phyloP scores from a whole-genome alignment of 2,113 vertebrate species.

The Lepus timidus region DNA sequence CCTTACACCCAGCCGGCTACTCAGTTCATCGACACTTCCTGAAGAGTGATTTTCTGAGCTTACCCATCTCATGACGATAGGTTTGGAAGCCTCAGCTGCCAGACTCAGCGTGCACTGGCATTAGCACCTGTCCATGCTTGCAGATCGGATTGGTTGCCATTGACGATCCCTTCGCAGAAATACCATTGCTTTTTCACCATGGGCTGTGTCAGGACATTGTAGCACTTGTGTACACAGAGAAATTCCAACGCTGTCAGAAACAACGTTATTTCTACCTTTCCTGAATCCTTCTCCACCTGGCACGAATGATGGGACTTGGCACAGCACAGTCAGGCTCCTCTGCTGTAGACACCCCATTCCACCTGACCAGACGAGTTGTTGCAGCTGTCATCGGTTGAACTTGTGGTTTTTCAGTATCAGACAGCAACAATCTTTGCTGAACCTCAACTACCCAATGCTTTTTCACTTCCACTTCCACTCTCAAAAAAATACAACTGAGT shows the following conservation, averaged over 20 bases:
- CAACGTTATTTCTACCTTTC: slow-evolving; percentile 69
- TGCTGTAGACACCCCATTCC: slow-evolving; percentile 93
- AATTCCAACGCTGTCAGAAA: slow-evolving; percentile 75
- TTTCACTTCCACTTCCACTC: slow-evolving; percentile 94
- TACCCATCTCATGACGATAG: neutral
- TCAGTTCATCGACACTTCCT: neutral
- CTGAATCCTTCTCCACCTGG: slow-evolving; percentile 78
- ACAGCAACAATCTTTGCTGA: slow-evolving; percentile 96
- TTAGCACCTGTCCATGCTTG: slow-evolving; percentile 78
- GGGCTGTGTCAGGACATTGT: slow-evolving; percentile 82
- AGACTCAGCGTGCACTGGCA: slow-evolving; percentile 70
- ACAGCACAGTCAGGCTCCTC: slow-evolving; percentile 85
- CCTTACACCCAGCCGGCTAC: neutral
- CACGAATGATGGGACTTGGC: slow-evolving; percentile 27
- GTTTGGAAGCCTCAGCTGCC: slow-evolving; percentile 70
- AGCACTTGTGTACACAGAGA: slow-evolving; percentile 72
- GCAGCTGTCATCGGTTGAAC: slow-evolving; percentile 93
- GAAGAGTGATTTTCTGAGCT: neutral
- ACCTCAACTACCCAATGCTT: slow-evolving; percentile 93
- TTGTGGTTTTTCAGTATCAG: slow-evolving; percentile 93
- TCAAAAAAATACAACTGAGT: slow-evolving; percentile 90
- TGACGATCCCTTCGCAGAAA: slow-evolving; percentile 64
- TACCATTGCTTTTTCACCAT: slow-evolving; percentile 76
- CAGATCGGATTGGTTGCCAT: slow-evolving; percentile 77
- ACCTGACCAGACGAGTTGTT: slow-evolving; percentile 92